Percentiles rank a stretch among this genome's conserved stretches.
These are phyloP conservation scores for Stenolophus ochropezus DNA, from an alignment of 2,888 invertebrate species.

Conservation along the genomic window DNA sequence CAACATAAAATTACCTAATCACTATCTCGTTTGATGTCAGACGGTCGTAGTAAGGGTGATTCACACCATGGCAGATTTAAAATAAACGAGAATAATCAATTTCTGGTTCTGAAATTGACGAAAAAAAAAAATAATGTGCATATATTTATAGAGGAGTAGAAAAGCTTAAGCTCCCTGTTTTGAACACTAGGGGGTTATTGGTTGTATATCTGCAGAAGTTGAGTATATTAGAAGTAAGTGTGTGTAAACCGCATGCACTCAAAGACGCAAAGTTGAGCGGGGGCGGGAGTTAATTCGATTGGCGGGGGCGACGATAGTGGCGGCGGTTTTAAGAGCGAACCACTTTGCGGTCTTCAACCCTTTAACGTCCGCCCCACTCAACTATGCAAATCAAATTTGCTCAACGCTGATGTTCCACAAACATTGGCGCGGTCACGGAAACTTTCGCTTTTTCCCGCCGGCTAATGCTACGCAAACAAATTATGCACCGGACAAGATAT, in stretches of 20 bases:
- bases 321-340: constrained; percentile 53
- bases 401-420: constrained; percentile 27
- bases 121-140: too few species aligned
- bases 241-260: constrained; percentile 45
- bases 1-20: too few species aligned
- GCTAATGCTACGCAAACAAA: not conserved
- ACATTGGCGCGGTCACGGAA: constrained; percentile 16
- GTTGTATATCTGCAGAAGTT: too few species aligned
- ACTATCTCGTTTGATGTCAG: too few species aligned
- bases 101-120: too few species aligned
- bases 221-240: constrained; percentile 43
- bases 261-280: constrained; percentile 33
- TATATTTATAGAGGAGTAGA: too few species aligned
- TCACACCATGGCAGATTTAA: too few species aligned
- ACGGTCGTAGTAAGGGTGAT: too few species aligned
- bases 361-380: constrained; percentile 41
- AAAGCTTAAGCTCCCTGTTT: too few species aligned
- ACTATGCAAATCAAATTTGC: constrained; percentile 55
- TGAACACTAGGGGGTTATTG: too few species aligned
- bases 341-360: constrained; percentile 55
- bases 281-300: constrained; percentile 48
- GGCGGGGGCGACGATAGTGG: not conserved
- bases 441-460: constrained; percentile 8
- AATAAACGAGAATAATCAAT: too few species aligned
- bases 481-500: not conserved